Conservation (phyloP, 1,140 invertebrate genomes). For the Zaprionus camerounensis region DNA sequence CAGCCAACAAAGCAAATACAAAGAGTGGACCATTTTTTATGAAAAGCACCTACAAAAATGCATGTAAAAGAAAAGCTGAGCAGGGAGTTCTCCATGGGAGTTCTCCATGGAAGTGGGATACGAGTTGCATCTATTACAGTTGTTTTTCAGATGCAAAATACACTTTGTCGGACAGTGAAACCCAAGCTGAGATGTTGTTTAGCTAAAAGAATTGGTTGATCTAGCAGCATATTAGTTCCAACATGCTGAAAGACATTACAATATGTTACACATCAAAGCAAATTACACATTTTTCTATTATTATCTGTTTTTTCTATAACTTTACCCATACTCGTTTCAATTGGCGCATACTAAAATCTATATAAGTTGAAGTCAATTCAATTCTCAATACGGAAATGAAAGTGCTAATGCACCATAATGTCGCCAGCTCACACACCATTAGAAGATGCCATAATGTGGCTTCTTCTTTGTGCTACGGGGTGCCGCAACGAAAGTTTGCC, state of each 20-base stretch:
- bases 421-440: neutral
- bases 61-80: conserved; percentile 31
- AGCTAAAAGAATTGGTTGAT: neutral
- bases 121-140: neutral
- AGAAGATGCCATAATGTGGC: neutral
- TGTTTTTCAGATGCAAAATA: neutral
- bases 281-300: neutral
- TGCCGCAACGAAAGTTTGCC: conserved; percentile 12
- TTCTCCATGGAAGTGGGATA: conserved; percentile 15
- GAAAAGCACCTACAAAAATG: conserved; percentile 52
- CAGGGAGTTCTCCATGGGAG: conserved; percentile 17
- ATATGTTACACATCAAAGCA: neutral
- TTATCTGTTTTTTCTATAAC: neutral
- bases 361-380: conserved; percentile 14
- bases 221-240: neutral
- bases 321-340: neutral
- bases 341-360: conserved; percentile 13
- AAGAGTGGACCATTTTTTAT: conserved; percentile 62
- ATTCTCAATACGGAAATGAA: conserved; percentile 1
- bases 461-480: neutral
- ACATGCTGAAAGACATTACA: neutral
- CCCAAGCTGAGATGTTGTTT: conserved; percentile 1
- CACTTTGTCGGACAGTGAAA: neutral
- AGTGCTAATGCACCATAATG: conserved; percentile 19
- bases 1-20: conserved; percentile 55